Conservation (phyloP, 1,140 invertebrate genomes). For the Brachionus asplanchnoidis region DNA sequence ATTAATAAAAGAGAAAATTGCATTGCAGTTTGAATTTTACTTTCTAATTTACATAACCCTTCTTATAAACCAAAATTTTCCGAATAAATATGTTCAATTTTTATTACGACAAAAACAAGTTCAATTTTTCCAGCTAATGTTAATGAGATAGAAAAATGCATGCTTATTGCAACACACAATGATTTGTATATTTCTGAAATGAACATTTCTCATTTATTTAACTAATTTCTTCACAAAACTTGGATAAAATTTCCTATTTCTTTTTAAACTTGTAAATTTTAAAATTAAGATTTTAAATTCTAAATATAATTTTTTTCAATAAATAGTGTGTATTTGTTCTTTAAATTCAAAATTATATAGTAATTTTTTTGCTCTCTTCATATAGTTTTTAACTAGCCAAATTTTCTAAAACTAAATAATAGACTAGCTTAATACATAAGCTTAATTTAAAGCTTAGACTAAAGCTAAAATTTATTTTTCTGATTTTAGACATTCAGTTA, state of each 20-base stretch:
- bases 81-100: not conserved
- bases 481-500: not conserved
- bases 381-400: not conserved
- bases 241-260: too few relatives aligned
- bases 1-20: not conserved
- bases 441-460: not conserved
- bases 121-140: not conserved
- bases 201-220: not conserved
- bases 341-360: too few relatives aligned
- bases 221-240: not conserved
- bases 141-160: not conserved
- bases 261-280: not conserved
- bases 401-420: not conserved
- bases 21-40: not conserved
- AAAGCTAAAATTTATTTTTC: not conserved
- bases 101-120: not conserved
- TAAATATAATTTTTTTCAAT: not conserved
- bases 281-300: not conserved
- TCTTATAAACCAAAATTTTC: slow-evolving; percentile 2
- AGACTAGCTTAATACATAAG: not conserved
- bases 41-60: not conserved
- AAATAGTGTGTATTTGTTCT: too few relatives aligned
- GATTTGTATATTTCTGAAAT: not conserved
- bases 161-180: not conserved
- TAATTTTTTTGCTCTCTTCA: too few relatives aligned